Conservation (phyloP, 2,888 invertebrate genomes). For the Dermolepida albohirtum region DNA sequence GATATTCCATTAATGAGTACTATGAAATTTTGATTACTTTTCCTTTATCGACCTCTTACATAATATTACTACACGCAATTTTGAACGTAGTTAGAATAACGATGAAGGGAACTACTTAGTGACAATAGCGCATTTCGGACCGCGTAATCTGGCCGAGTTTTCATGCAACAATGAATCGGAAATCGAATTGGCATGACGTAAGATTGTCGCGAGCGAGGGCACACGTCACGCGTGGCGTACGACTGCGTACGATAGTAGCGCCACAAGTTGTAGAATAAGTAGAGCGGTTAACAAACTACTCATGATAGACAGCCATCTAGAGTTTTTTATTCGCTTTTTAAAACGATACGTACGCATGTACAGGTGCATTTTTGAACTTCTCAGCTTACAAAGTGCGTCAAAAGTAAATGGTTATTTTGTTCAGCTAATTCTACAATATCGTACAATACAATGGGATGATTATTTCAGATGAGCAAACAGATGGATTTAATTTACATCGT, state of each 20-base stretch:
- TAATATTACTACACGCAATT: conserved; percentile 39
- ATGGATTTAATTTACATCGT: too few relatives aligned
- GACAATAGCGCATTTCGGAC: conserved; percentile 52
- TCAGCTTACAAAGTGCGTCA: too few relatives aligned
- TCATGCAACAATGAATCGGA: conserved; percentile 63
- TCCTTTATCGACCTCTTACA: conserved; percentile 43
- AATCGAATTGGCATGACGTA: conserved; percentile 62
- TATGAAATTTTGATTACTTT: conserved; percentile 53
- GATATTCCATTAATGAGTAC: conserved; percentile 55
- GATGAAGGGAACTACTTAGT: conserved; percentile 48
- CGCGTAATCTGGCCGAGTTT: conserved; percentile 64
- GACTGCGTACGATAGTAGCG: conserved; percentile 49
- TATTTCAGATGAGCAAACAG: too few relatives aligned
- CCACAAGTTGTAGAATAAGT: conserved; percentile 46
- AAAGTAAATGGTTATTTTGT: too few relatives aligned
- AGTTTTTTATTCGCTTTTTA: too few relatives aligned
- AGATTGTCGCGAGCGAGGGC: conserved; percentile 51
- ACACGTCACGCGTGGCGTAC: conserved; percentile 51
- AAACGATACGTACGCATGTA: too few relatives aligned
- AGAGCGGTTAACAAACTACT: conserved; percentile 48
- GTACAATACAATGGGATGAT: too few relatives aligned
- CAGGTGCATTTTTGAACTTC: too few relatives aligned
- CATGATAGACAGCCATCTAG: too few relatives aligned
- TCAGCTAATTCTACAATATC: too few relatives aligned
- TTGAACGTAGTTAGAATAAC: conserved; percentile 45